phyloP scores from a whole-genome alignment of 2,113 vertebrate species.

The Bubo scandiacus region DNA sequence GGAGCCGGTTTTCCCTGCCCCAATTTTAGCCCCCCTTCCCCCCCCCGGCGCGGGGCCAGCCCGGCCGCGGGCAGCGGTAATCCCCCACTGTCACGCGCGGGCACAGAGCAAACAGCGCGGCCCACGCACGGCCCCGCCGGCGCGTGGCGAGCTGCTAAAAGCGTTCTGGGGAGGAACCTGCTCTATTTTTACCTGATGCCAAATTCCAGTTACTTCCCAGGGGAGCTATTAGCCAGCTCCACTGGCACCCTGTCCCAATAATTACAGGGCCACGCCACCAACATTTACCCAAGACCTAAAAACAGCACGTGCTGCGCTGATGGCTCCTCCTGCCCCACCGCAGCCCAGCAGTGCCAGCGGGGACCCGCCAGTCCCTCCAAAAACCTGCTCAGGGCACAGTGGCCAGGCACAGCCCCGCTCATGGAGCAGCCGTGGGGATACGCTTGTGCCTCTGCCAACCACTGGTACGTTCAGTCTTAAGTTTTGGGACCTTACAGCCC shows the following conservation, averaged over 20 bases:
- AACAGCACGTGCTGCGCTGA: not conserved
- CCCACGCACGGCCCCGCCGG: not conserved
- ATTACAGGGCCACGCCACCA: not conserved
- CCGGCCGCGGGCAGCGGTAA: not conserved
- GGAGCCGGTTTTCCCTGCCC: not conserved
- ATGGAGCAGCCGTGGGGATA: not conserved
- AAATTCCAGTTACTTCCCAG: not conserved
- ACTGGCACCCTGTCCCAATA: not conserved
- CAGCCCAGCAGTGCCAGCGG: not conserved
- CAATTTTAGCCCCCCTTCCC: not conserved
- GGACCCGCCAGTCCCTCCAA: not conserved
- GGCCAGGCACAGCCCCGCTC: not conserved
- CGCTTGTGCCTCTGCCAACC: rapidly evolving
- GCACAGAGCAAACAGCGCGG: not conserved
- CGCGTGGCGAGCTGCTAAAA: not conserved
- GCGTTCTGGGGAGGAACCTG: not conserved
- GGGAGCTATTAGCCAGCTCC: not conserved
- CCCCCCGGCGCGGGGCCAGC: not conserved
- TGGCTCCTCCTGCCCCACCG: not conserved
- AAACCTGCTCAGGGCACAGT: not conserved
- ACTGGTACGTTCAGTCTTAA: not conserved
- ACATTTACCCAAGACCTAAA: not conserved
- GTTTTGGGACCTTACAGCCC: not conserved
- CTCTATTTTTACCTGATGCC: slow-evolving; percentile 31
- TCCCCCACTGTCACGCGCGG: rapidly evolving